Percentiles rank a stretch among this genome's conserved stretches.
These are phyloP conservation scores for Lepidotrigona ventralis DNA, from an alignment of 1,140 invertebrate species.

Conservation along the genomic window DNA sequence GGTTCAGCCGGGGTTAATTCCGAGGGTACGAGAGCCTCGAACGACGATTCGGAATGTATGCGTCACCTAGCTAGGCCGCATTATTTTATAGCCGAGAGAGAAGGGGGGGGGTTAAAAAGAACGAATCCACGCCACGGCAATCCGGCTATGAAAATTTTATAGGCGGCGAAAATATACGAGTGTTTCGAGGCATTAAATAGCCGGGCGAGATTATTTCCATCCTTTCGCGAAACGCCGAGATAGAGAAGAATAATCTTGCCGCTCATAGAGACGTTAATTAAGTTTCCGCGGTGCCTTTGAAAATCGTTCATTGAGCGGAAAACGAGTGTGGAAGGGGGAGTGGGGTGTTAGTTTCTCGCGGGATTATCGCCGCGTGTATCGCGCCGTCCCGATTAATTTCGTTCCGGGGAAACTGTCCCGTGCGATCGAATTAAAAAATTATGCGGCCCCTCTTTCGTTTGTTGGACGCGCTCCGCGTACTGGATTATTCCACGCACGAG, in stretches of 20 bases:
- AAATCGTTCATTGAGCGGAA: neutral
- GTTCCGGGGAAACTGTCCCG: neutral
- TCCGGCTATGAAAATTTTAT: conserved; percentile 24
- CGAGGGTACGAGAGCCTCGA: neutral
- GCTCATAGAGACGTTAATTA: conserved; percentile 19
- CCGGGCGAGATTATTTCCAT: conserved; percentile 27
- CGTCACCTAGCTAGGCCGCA: conserved; percentile 30
- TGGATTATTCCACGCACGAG: conserved; percentile 37
- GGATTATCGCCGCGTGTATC: neutral
- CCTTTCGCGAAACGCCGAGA: neutral
- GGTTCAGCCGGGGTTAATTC: conserved; percentile 42
- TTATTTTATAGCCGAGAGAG: conserved; percentile 16
- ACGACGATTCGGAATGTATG: conserved; percentile 44
- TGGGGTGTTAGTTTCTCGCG: neutral
- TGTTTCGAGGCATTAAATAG: conserved; percentile 21
- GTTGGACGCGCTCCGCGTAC: neutral
- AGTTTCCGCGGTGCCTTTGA: conserved; percentile 16
- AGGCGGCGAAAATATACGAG: neutral
- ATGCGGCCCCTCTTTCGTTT: neutral
- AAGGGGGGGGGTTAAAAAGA: neutral
- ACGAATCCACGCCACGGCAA: neutral
- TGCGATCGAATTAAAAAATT: conserved; percentile 32
- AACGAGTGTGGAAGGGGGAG: no score
- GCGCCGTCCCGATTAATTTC: neutral
- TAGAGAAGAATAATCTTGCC: neutral